Conservation (phyloP, 2,888 invertebrate genomes). For the Drosophila greeni region DNA sequence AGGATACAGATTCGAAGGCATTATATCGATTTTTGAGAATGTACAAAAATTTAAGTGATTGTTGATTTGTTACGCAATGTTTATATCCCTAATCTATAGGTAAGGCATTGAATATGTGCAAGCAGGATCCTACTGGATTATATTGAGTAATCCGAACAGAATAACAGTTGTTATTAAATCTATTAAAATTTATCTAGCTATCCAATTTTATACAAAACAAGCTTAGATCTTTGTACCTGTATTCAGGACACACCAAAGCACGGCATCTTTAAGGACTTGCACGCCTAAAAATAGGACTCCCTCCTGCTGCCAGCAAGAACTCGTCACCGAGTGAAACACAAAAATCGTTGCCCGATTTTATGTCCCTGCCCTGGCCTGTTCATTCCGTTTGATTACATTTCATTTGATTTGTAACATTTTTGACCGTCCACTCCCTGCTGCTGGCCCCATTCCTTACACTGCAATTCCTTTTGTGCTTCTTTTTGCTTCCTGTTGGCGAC, state of each 20-base stretch:
- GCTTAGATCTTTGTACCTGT: not conserved
- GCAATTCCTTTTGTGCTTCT: conserved; percentile 24
- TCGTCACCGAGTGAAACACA: conserved; percentile 16
- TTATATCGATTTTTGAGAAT: not conserved
- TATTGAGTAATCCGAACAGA: not conserved
- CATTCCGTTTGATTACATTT: conserved; percentile 41
- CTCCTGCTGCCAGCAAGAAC: not conserved
- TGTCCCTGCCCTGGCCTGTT: conserved; percentile 19
- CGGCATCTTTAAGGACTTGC: not conserved
- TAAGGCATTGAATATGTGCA: too few relatives aligned
- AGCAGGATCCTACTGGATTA: too few relatives aligned
- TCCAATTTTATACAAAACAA: not conserved
- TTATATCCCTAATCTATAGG: too few relatives aligned
- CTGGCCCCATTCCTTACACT: conserved; percentile 20
- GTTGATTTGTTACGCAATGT: not conserved
- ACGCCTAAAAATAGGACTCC: conserved; percentile 8
- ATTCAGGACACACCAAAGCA: not conserved
- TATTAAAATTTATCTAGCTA: not conserved
- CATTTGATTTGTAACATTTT: conserved; percentile 43
- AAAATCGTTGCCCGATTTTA: conserved; percentile 10
- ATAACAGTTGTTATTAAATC: not conserved
- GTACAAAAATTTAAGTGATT: not conserved
- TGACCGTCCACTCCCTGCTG: conserved; percentile 10
- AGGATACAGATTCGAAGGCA: not conserved
- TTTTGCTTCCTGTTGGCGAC: conserved; percentile 30